Evolutionary conservation across 2,888 invertebrate species (phyloP).

Genomic region (Fragum sueziense): DNA sequence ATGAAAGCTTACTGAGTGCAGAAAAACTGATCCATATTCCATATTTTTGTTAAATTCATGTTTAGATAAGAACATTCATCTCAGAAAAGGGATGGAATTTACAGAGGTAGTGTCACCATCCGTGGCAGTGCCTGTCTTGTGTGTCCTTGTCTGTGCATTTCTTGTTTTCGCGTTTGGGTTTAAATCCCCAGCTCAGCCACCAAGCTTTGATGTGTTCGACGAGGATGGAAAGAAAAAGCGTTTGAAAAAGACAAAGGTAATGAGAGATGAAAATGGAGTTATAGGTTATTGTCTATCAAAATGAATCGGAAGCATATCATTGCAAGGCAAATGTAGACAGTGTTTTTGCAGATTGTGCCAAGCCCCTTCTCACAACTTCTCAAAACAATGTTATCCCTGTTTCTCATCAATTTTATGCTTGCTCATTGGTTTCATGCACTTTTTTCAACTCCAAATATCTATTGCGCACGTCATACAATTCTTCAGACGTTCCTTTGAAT

Average conservation of each 20-base stretch:
- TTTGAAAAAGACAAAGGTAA: conserved; percentile 71
- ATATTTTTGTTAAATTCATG: conserved; percentile 66
- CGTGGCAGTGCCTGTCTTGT: conserved; percentile 85
- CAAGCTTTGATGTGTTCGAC: conserved; percentile 77
- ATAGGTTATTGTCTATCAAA: too few species aligned
- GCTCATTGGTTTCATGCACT: too few species aligned
- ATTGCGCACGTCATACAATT: too few species aligned
- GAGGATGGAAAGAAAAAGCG: conserved; percentile 68
- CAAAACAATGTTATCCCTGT: too few species aligned
- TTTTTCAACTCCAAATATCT: too few species aligned
- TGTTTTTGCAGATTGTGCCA: too few species aligned
- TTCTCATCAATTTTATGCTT: too few species aligned
- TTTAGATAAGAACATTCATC: background rate
- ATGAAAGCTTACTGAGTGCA: conserved; percentile 65
- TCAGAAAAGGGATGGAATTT: conserved; percentile 72
- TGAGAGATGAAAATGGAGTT: too few species aligned
- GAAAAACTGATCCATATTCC: conserved; percentile 42
- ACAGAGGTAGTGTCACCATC: conserved; percentile 82
- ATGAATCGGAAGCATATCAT: too few species aligned
- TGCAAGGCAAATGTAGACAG: too few species aligned
- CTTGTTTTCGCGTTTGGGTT: conserved; percentile 91
- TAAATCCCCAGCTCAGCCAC: conserved; percentile 90
- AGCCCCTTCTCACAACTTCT: too few species aligned
- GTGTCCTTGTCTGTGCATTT: conserved; percentile 88
- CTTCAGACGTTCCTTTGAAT: too few species aligned